Evolutionary conservation across 2,888 invertebrate genomes (phyloP).

Genomic region (Melanargia galathea): DNA sequence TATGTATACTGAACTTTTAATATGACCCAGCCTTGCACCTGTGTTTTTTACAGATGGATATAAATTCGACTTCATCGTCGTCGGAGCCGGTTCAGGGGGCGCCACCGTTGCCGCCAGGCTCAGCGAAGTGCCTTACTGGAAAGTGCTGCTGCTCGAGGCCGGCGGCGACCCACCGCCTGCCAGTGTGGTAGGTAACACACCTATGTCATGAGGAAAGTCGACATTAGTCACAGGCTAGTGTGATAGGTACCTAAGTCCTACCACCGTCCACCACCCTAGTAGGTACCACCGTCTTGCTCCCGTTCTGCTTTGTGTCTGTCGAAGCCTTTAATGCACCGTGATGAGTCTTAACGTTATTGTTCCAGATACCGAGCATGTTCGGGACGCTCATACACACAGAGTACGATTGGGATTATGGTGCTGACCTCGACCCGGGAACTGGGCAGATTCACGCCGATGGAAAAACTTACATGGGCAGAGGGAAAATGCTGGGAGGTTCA

Average conservation of each 20-base stretch:
- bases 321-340: no score
- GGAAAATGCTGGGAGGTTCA: slow-evolving; percentile 53
- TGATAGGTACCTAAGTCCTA: no score
- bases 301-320: no score
- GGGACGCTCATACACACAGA: slow-evolving; percentile 45
- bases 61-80: slow-evolving; percentile 51
- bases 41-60: slow-evolving; percentile 46
- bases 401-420: slow-evolving; percentile 50
- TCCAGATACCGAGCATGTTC: slow-evolving; percentile 51
- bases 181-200: slow-evolving; percentile 49
- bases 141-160: slow-evolving; percentile 51
- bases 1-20: no score
- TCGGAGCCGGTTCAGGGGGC: slow-evolving; percentile 53
- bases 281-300: no score
- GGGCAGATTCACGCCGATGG: slow-evolving; percentile 46
- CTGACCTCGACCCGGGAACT: slow-evolving; percentile 44
- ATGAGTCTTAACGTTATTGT: not conserved
- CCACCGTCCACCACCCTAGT: no score
- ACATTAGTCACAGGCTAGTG: no score
- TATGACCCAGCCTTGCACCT: no score
- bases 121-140: slow-evolving; percentile 49
- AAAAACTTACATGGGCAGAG: slow-evolving; percentile 45
- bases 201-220: no score
- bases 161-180: slow-evolving; percentile 52
- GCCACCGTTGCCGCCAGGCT: slow-evolving; percentile 52